Percentiles rank a stretch among this genome's conserved stretches.
phyloP scores from a whole-genome alignment of 2,888 invertebrate genomes.

The Hyppa rectilinea region DNA sequence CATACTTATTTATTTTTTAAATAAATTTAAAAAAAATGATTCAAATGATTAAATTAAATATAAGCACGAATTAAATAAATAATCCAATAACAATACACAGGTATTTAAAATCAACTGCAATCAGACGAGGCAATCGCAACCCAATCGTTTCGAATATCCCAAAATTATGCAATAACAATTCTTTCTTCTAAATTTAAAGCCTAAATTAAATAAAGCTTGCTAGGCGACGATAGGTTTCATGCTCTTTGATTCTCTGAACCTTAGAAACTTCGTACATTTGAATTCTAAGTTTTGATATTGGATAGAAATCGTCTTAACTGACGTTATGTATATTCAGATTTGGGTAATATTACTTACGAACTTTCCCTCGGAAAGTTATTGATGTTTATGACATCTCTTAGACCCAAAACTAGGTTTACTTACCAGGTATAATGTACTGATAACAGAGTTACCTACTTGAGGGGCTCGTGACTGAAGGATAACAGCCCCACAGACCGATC shows the following conservation, averaged over 20 bases:
- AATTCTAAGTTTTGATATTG: conserved; percentile 35
- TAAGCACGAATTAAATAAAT: too few relatives aligned
- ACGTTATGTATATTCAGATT: background rate
- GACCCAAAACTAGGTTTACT: too few relatives aligned
- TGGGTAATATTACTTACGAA: background rate
- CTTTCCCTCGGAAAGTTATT: background rate
- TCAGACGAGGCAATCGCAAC: background rate
- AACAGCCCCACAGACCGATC: too few relatives aligned
- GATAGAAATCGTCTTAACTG: conserved; percentile 16
- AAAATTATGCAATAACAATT: conserved; percentile 8
- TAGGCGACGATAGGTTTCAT: conserved; percentile 8
- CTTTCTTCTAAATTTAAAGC: conserved; percentile 8
- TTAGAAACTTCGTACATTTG: conserved; percentile 25
- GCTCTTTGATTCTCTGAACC: conserved; percentile 6
- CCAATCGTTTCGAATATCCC: background rate
- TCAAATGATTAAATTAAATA: too few relatives aligned
- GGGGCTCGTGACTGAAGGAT: too few relatives aligned
- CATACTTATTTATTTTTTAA: too few relatives aligned
- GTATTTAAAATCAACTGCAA: conserved; percentile 1
- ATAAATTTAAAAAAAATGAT: too few relatives aligned
- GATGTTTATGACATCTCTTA: background rate
- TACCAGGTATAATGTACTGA: too few relatives aligned
- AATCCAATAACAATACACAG: background rate
- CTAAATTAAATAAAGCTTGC: conserved; percentile 10
- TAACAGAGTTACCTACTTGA: too few relatives aligned